phyloP scores from a whole-genome alignment of 2,113 vertebrate species.

The Elgaria multicarinata region DNA sequence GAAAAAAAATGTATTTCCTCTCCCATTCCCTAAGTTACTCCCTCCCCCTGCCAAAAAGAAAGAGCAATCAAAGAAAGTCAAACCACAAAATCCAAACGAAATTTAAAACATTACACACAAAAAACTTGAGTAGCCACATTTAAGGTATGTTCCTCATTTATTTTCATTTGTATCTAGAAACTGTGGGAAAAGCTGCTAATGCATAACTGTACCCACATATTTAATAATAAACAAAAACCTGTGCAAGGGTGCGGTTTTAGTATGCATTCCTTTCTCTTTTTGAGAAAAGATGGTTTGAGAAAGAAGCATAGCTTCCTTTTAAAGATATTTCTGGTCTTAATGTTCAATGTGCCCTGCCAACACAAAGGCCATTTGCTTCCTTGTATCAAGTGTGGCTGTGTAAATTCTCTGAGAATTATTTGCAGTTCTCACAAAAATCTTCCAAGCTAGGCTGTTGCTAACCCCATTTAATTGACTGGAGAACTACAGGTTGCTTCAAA shows the following conservation, averaged over 20 bases:
- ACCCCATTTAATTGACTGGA: not conserved
- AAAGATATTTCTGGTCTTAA: conserved; percentile 23
- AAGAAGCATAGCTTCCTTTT: not conserved
- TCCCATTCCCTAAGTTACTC: not conserved
- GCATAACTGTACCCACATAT: conserved; percentile 4
- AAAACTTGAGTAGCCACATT: conserved; percentile 46
- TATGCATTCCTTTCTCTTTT: not conserved
- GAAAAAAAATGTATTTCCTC: conserved; percentile 31
- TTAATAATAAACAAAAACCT: conserved; percentile 1
- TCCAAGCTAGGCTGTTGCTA: not conserved
- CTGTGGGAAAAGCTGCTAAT: conserved; percentile 17
- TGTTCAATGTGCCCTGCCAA: not conserved
- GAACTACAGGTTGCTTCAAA: not conserved
- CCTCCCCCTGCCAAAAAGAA: not conserved
- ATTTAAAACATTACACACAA: conserved; percentile 53
- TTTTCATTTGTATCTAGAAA: conserved; percentile 28
- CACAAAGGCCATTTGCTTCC: not conserved
- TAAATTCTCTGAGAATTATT: not conserved
- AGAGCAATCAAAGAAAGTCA: conserved; percentile 63
- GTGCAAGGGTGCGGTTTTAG: conserved; percentile 26
- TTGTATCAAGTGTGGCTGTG: not conserved
- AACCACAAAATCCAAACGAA: conserved; percentile 54
- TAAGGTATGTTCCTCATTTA: conserved; percentile 58
- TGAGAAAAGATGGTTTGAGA: not conserved
- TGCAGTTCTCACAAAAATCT: not conserved